Conservation (phyloP, 1,140 invertebrate genomes). For the Lordiphosa stackelbergi region DNA sequence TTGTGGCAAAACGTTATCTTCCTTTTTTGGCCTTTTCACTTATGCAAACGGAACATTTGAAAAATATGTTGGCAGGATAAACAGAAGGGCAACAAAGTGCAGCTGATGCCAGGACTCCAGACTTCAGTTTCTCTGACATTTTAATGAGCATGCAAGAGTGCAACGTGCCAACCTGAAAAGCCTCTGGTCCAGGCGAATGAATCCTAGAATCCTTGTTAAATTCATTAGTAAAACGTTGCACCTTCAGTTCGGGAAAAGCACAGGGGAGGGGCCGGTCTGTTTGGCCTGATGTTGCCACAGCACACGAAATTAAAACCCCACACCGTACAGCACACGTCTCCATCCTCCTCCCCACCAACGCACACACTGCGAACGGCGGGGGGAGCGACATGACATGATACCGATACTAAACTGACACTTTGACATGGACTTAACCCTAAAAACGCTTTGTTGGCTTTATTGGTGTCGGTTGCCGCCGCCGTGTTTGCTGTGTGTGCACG, state of each 20-base stretch:
- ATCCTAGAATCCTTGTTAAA: constrained; percentile 61
- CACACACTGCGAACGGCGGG: constrained; percentile 10
- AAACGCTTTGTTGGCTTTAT: constrained; percentile 76
- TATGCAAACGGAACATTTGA: constrained; percentile 72
- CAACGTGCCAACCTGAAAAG: constrained; percentile 40
- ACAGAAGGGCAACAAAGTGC: constrained; percentile 67
- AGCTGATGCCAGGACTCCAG: constrained; percentile 54
- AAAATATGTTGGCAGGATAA: constrained; percentile 72
- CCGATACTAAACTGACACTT: constrained; percentile 77
- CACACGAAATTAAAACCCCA: constrained; percentile 67
- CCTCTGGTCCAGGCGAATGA: background rate
- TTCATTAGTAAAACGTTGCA: constrained; percentile 74
- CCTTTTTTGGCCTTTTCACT: constrained; percentile 71
- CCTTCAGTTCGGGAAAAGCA: constrained; percentile 46
- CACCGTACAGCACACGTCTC: constrained; percentile 1
- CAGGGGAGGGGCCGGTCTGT: constrained; percentile 37
- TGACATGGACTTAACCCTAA: constrained; percentile 77
- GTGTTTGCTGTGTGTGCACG: constrained; percentile 25
- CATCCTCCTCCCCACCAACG: constrained; percentile 7
- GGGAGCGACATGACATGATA: constrained; percentile 76
- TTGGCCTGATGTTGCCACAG: constrained; percentile 67
- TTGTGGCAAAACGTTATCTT: constrained; percentile 44
- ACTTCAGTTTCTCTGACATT: constrained; percentile 60
- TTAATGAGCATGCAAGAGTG: constrained; percentile 72
- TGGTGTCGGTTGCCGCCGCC: constrained; percentile 63